A percentile compares a stretch with the other conserved stretches of the same genome.
Evolutionary conservation across 2,797 vertebrate species (phyloP).

Genomic region (Sphenodon punctatus): DNA sequence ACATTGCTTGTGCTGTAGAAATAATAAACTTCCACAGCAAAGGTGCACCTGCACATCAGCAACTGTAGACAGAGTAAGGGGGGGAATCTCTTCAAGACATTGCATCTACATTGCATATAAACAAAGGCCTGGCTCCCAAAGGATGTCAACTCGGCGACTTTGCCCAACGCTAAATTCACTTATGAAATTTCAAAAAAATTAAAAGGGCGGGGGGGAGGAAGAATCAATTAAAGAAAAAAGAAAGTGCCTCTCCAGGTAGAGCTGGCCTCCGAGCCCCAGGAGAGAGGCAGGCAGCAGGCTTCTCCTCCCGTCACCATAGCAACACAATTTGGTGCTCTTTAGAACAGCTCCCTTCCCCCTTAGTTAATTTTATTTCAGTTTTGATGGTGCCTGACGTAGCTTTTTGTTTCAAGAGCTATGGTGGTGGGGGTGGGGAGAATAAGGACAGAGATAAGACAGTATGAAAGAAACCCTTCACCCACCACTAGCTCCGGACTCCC

Average conservation of each 20-base stretch:
- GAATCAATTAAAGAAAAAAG: background rate
- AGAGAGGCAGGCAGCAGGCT: slow-evolving; percentile 52
- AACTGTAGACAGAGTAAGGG: too few relatives aligned
- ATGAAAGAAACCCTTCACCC: fast-evolving
- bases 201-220: background rate
- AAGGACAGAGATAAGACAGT: background rate
- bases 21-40: too few relatives aligned
- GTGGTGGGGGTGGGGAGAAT: background rate
- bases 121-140: fast-evolving
- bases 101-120: background rate
- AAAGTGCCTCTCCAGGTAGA: background rate
- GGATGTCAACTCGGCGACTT: background rate
- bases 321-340: slow-evolving; percentile 49
- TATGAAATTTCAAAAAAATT: background rate
- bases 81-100: too few relatives aligned
- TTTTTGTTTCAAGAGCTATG: background rate
- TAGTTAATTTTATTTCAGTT: slow-evolving; percentile 3
- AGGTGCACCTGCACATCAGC: too few relatives aligned
- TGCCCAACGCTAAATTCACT: background rate
- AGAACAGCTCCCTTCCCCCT: background rate
- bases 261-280: slow-evolving; percentile 31
- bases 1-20: too few relatives aligned
- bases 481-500: too few relatives aligned
- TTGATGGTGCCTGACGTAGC: background rate
- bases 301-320: slow-evolving; percentile 53